phyloP scores from a whole-genome alignment of 1,140 invertebrate species.

The Drosophila kohkoa region DNA sequence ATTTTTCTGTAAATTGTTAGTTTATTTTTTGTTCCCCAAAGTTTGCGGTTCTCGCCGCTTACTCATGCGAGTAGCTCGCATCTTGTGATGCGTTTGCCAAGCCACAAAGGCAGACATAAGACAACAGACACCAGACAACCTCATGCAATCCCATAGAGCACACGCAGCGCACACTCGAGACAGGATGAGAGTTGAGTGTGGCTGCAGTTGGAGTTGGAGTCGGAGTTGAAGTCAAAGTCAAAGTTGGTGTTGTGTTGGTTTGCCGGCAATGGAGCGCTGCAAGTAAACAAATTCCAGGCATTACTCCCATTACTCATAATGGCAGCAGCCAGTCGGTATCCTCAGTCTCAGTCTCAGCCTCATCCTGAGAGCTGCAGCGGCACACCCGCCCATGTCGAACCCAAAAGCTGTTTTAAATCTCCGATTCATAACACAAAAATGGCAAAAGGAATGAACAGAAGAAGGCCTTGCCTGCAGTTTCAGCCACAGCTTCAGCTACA shows the following conservation, averaged over 20 bases:
- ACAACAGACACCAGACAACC: constrained; percentile 6
- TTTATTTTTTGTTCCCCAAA: constrained; percentile 2
- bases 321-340: constrained; percentile 56
- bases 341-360: constrained; percentile 4
- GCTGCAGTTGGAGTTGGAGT: neutral
- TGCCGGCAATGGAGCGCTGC: constrained; percentile 62
- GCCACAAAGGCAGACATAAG: neutral
- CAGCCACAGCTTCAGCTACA: constrained; percentile 19
- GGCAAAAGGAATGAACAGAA: constrained; percentile 37
- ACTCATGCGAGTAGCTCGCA: constrained; percentile 15
- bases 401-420: constrained; percentile 63
- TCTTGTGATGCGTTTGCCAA: neutral
- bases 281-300: constrained; percentile 77
- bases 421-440: constrained; percentile 75
- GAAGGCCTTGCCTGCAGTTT: constrained; percentile 44
- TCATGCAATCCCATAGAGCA: constrained; percentile 56
- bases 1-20: constrained; percentile 7
- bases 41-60: neutral
- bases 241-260: neutral
- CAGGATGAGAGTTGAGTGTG: neutral
- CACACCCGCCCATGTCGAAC: constrained; percentile 62
- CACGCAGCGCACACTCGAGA: constrained; percentile 24
- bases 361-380: constrained; percentile 25
- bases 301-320: constrained; percentile 78
- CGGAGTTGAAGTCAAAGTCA: neutral